Percentiles rank a stretch among this genome's conserved stretches.
Evolutionary conservation across 1,140 invertebrate genomes (phyloP).

Genomic region (Calephelis virginiensis): DNA sequence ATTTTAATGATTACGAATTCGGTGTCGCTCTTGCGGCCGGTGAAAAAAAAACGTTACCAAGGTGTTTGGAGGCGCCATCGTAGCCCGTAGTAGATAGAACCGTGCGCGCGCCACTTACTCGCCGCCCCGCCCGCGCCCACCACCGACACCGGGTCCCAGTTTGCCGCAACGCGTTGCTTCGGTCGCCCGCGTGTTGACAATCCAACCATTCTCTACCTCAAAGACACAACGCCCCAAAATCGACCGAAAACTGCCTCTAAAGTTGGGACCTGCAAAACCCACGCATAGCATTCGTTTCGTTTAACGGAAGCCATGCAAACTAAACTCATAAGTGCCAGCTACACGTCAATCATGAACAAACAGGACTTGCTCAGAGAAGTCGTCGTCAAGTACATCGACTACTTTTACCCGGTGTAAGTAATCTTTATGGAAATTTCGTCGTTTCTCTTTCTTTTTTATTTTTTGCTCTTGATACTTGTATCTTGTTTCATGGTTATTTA

Average conservation of each 20-base stretch:
- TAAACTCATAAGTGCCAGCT: constrained; percentile 79
- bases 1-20: constrained; percentile 51
- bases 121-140: constrained; percentile 49
- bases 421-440: constrained; percentile 39
- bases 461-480: constrained; percentile 48
- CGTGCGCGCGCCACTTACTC: constrained; percentile 71
- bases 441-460: constrained; percentile 26
- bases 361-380: constrained; percentile 82
- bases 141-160: constrained; percentile 61
- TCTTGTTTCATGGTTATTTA: constrained; percentile 23
- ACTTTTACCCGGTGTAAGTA: constrained; percentile 83
- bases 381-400: constrained; percentile 83
- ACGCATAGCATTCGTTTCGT: constrained; percentile 44
- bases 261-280: constrained; percentile 59
- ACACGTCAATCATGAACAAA: constrained; percentile 81
- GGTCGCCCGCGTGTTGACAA: constrained; percentile 55
- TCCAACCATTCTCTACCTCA: constrained; percentile 44
- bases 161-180: constrained; percentile 69
- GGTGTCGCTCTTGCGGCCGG: constrained; percentile 46
- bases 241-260: constrained; percentile 58
- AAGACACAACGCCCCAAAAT: constrained; percentile 55
- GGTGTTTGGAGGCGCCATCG: constrained; percentile 69
- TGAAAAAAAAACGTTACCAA: constrained; percentile 64
- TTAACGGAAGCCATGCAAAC: constrained; percentile 72
- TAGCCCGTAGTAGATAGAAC: constrained; percentile 68